Evolutionary conservation across 2,888 invertebrate species (phyloP).

Genomic region (Netelia melanura): DNA sequence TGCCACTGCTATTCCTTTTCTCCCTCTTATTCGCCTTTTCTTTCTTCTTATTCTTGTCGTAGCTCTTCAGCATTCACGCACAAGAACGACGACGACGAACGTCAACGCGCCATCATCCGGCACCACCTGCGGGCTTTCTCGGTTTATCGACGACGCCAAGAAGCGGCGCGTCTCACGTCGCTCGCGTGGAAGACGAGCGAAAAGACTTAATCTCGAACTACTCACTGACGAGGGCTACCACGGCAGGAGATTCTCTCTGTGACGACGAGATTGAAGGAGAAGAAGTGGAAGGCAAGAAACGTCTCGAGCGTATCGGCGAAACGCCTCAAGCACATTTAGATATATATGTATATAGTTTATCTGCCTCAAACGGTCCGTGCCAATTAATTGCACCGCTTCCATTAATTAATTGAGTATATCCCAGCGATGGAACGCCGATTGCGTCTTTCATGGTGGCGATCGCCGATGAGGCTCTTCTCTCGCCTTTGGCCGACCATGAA

Average conservation of each 20-base stretch:
- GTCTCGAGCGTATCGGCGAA: slow-evolving; percentile 45
- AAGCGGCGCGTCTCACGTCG: slow-evolving; percentile 50
- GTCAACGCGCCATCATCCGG: slow-evolving; percentile 57
- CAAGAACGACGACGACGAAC: slow-evolving; percentile 42
- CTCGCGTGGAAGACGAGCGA: slow-evolving; percentile 56
- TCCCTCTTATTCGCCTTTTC: slow-evolving; percentile 47
- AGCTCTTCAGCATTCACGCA: slow-evolving; percentile 40
- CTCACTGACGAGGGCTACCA: slow-evolving; percentile 64
- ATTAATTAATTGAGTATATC: slow-evolving; percentile 81
- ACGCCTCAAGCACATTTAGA: slow-evolving; percentile 38
- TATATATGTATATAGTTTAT: slow-evolving; percentile 7
- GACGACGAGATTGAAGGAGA: slow-evolving; percentile 45
- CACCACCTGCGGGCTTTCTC: slow-evolving; percentile 62
- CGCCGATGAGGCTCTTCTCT: slow-evolving; percentile 42
- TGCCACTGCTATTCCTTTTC: slow-evolving; percentile 58
- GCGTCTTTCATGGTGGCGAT: slow-evolving; percentile 63
- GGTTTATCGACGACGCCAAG: slow-evolving; percentile 62
- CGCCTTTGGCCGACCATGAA: slow-evolving; percentile 51
- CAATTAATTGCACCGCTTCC: slow-evolving; percentile 80
- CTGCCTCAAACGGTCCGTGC: slow-evolving; percentile 38
- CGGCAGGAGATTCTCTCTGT: slow-evolving; percentile 17
- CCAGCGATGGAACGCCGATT: slow-evolving; percentile 75
- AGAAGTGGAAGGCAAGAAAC: slow-evolving; percentile 18
- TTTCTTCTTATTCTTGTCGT: slow-evolving; percentile 56
- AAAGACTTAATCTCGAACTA: slow-evolving; percentile 76